Conservation (phyloP, 2,888 invertebrate genomes). For the Pachliopta kotzebuea region DNA sequence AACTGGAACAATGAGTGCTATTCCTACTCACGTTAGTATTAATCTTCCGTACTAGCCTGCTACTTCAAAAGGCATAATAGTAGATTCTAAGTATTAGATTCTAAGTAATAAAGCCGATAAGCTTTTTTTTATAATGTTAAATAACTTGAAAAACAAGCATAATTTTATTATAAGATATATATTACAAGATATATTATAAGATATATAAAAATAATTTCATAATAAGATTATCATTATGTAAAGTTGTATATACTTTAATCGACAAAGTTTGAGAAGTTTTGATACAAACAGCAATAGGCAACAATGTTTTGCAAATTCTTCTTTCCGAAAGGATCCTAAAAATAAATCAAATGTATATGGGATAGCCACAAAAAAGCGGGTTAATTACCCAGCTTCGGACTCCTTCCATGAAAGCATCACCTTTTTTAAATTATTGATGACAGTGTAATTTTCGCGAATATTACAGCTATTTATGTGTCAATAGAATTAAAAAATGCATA, state of each 20-base stretch:
- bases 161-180: too few relatives aligned
- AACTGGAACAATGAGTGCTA: constrained; percentile 39
- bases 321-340: constrained; percentile 70
- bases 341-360: constrained; percentile 78
- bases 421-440: constrained; percentile 46
- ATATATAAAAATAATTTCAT: too few relatives aligned
- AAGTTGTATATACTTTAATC: too few relatives aligned
- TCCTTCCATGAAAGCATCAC: constrained; percentile 68
- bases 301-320: constrained; percentile 78
- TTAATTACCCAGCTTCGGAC: constrained; percentile 72
- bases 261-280: constrained; percentile 51
- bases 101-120: too few relatives aligned
- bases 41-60: too few relatives aligned
- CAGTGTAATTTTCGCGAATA: constrained; percentile 19
- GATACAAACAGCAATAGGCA: constrained; percentile 55
- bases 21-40: background rate
- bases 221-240: too few relatives aligned
- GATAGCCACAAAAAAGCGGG: constrained; percentile 70
- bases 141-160: too few relatives aligned
- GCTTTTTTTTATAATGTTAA: too few relatives aligned
- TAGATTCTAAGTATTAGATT: too few relatives aligned
- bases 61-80: too few relatives aligned
- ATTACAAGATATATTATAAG: too few relatives aligned
- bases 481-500: too few relatives aligned
- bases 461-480: background rate